A percentile compares a stretch with the other conserved stretches of the same genome.
Conservation (phyloP, 2,888 invertebrate species). For the Trichopoda pennipes region DNA sequence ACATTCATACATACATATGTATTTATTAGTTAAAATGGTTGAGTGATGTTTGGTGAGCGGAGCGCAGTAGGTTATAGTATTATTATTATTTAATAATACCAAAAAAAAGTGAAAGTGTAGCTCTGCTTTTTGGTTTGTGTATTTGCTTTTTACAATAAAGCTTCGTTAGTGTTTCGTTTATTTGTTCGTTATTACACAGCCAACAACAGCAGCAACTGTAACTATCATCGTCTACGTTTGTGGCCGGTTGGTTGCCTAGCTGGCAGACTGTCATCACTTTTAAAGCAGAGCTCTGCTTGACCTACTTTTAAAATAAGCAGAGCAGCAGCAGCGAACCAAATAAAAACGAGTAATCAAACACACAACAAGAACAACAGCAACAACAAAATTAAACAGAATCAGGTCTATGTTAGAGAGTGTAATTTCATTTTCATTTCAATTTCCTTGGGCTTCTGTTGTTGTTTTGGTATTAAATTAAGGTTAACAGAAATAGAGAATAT, state of each 20-base stretch:
- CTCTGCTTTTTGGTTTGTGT: slow-evolving; percentile 74
- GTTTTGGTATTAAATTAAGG: slow-evolving; percentile 36
- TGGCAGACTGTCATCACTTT: slow-evolving; percentile 59
- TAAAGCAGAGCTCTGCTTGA: slow-evolving; percentile 82
- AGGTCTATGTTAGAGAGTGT: slow-evolving; percentile 91
- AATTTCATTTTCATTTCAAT: slow-evolving; percentile 76
- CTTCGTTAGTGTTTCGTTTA: background rate
- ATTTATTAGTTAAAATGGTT: background rate
- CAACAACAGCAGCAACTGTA: slow-evolving; percentile 25
- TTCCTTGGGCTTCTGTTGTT: slow-evolving; percentile 35
- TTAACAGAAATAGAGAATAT: slow-evolving; percentile 29
- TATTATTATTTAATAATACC: slow-evolving; percentile 83
- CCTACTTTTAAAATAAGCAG: slow-evolving; percentile 86
- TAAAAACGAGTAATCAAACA: slow-evolving; percentile 22
- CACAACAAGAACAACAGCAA: slow-evolving; percentile 14
- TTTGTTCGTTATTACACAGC: slow-evolving; percentile 4
- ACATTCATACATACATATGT: background rate
- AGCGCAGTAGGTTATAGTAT: slow-evolving; percentile 74
- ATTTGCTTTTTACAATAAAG: slow-evolving; percentile 47
- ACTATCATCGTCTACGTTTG: slow-evolving; percentile 45
- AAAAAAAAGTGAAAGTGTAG: slow-evolving; percentile 94
- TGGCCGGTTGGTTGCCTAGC: slow-evolving; percentile 53
- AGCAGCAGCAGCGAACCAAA: slow-evolving; percentile 32
- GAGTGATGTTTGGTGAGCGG: slow-evolving; percentile 79
- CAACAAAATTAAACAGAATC: slow-evolving; percentile 83